Evolutionary conservation across 2,113 vertebrate species (phyloP).

Genomic region (Hypanus sabinus): DNA sequence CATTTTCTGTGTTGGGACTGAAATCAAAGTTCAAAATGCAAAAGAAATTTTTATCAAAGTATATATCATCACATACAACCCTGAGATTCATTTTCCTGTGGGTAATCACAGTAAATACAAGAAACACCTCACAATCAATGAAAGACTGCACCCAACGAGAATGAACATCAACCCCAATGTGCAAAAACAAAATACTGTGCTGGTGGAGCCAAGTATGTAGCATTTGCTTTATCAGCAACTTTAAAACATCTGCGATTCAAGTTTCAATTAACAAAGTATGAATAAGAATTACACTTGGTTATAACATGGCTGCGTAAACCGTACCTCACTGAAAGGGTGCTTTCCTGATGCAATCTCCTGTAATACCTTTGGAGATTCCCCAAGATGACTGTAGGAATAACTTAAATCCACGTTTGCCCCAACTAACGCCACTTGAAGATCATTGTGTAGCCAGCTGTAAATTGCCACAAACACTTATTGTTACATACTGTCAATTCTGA

Average conservation of each 20-base stretch:
- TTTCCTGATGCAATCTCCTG: constrained; percentile 74
- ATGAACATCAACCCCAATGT: too few relatives aligned
- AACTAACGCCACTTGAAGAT: constrained; percentile 79
- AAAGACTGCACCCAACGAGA: too few relatives aligned
- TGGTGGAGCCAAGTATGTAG: not conserved
- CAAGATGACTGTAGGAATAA: constrained; percentile 82
- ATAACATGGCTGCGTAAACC: not conserved
- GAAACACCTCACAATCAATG: too few relatives aligned
- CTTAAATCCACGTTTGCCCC: constrained; percentile 82
- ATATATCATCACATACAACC: too few relatives aligned
- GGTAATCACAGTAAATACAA: too few relatives aligned
- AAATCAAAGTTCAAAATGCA: too few relatives aligned
- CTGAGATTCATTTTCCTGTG: too few relatives aligned
- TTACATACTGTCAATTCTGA: not conserved
- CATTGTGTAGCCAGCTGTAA: constrained; percentile 94
- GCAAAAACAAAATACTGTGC: not conserved
- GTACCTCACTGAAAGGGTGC: constrained; percentile 81
- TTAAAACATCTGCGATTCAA: not conserved
- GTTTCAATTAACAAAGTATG: not conserved
- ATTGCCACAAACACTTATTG: constrained; percentile 37
- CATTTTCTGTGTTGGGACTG: not conserved
- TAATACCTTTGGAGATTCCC: constrained; percentile 76
- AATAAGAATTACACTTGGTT: not conserved
- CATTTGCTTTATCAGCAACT: not conserved
- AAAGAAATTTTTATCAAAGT: too few relatives aligned